Evolutionary conservation across 2,888 invertebrate species (phyloP), one percentile per base, ranked within the genome.

Genomic region (Phymatocera aterrima): DNA sequence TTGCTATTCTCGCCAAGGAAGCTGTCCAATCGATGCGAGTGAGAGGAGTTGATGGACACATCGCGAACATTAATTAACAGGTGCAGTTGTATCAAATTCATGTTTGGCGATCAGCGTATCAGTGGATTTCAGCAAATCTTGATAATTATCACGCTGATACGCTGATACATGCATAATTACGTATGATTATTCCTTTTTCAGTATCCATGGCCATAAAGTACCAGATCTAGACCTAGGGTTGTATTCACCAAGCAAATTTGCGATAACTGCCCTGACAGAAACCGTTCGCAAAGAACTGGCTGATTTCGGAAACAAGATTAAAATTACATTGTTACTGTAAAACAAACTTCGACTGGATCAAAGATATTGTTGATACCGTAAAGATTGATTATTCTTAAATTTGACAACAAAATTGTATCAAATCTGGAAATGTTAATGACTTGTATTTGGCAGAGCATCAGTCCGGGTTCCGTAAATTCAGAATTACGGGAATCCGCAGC

Each of bases 391-490:
- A 64, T n/a, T 37, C 37, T 1, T 24, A 18, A 57, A 10, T 64
- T 28, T 10, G n/a, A 3, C 24, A 6, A 60, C 60, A 3, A n/a
- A 60, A 28, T n/a, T 2, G 24, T 28, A 18, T 1, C 1, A 21
- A 60, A 60, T 28, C 60, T 43, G 68, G 2, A 4, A 15, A 15
- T 28, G 15, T 68, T n/a, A 3, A 24, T 8, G 15, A 6, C 28
- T 68, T 46, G 12, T 31, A 31, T 78, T 79, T 84, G 84, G 15
- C 84, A 94, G 94, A 93, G 93, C 83, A 90, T 94, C 64, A 94
- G 93, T 60, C 94, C 94, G 0, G 95, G 94, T 21, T 87, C 93
- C 82, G 94, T 94, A 21, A 91, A 91, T 64, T 94, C 94, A 0
- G 92, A 92, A 79, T 90, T 93, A 61, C 91, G 90, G 82, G 85